Conservation (phyloP, 1,140 invertebrate genomes). For the Drosophila yakuba region DNA sequence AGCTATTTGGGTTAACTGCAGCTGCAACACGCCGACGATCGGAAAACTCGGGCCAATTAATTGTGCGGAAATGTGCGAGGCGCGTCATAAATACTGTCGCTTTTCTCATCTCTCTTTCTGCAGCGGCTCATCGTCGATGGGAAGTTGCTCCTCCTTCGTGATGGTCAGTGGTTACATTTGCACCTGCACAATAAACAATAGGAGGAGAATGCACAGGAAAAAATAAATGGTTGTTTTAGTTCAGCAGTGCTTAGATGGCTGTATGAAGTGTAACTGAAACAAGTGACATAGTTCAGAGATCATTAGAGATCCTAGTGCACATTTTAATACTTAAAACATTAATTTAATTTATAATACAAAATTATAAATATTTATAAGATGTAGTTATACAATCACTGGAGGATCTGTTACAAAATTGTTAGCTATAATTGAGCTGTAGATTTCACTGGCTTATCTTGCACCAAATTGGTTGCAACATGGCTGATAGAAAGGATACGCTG, state of each 20-base stretch:
- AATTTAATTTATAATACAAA: too few relatives aligned
- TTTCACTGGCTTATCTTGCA: neutral
- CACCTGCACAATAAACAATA: constrained; percentile 27
- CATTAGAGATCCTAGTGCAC: too few relatives aligned
- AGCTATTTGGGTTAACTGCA: constrained; percentile 78
- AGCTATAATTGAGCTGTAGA: too few relatives aligned
- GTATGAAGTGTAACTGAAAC: too few relatives aligned
- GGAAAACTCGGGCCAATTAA: constrained; percentile 53
- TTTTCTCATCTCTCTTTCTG: constrained; percentile 53
- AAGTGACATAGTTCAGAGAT: neutral
- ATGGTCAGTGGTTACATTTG: neutral
- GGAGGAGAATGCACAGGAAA: constrained; percentile 5
- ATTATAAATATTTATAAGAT: too few relatives aligned
- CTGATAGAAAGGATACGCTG: neutral
- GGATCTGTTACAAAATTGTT: too few relatives aligned
- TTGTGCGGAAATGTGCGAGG: constrained; percentile 61
- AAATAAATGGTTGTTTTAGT: neutral
- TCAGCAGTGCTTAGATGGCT: too few relatives aligned
- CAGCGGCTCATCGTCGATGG: constrained; percentile 8
- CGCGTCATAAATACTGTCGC: constrained; percentile 73
- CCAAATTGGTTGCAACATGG: neutral
- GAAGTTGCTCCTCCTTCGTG: constrained; percentile 11
- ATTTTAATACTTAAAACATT: too few relatives aligned
- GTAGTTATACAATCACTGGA: too few relatives aligned
- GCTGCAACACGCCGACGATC: constrained; percentile 52